These are phyloP conservation scores for Esox masquinongy DNA, from an alignment of 2,797 vertebrate genomes.

Conservation along the genomic window DNA sequence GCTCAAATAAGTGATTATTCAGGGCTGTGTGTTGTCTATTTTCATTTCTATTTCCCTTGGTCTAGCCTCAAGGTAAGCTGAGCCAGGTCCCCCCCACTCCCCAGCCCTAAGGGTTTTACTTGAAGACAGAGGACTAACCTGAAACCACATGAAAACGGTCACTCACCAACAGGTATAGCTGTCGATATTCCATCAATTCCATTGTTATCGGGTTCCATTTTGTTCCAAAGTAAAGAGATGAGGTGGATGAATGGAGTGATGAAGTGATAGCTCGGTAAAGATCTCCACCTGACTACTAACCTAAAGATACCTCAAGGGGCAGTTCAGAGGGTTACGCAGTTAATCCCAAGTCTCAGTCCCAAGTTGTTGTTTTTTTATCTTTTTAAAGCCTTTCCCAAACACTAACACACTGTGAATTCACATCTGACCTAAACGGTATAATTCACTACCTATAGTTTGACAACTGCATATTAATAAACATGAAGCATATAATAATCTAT, in stretches of 20 bases:
- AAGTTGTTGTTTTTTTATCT: too few species aligned
- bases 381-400: too few species aligned
- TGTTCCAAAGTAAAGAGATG: conserved; percentile 15
- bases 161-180: conserved; percentile 24
- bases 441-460: too few species aligned
- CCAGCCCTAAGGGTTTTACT: not conserved
- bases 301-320: not conserved
- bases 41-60: not conserved
- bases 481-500: too few species aligned
- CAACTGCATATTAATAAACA: too few species aligned
- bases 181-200: conserved; percentile 15
- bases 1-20: not conserved
- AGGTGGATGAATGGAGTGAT: conserved; percentile 22
- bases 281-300: conserved; percentile 21
- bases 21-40: not conserved
- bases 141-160: conserved; percentile 23
- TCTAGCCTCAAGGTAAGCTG: not conserved
- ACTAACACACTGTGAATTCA: too few species aligned
- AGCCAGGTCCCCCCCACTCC: not conserved
- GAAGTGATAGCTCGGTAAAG: conserved; percentile 19
- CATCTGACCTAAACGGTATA: too few species aligned
- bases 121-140: not conserved
- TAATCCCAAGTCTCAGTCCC: too few species aligned
- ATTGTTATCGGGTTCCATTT: conserved; percentile 8
- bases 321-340: too few species aligned